phyloP scores from a whole-genome alignment of 2,888 invertebrate genomes.

The Cheilosia vernalis region DNA sequence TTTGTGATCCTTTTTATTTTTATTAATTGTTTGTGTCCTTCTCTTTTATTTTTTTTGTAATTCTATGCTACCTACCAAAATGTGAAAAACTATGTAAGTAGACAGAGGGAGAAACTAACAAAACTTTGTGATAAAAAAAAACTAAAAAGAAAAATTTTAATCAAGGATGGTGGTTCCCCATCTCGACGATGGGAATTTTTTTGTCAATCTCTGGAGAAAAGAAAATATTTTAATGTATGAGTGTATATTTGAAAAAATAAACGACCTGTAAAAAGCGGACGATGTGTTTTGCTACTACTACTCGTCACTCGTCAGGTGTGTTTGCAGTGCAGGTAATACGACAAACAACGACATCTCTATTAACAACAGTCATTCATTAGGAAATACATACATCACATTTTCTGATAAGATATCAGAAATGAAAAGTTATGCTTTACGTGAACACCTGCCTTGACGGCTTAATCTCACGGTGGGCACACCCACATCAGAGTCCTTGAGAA shows the following conservation, averaged over 20 bases:
- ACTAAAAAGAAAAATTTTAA: not conserved
- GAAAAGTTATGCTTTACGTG: no score
- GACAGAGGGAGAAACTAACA: constrained; percentile 39
- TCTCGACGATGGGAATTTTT: constrained; percentile 1
- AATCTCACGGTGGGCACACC: no score
- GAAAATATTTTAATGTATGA: constrained; percentile 34
- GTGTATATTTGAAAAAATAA: constrained; percentile 69
- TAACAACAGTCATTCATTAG: not conserved
- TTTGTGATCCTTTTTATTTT: constrained; percentile 57
- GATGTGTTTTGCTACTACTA: not conserved
- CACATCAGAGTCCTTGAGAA: no score
- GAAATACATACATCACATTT: no score
- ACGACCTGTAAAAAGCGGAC: constrained; percentile 40
- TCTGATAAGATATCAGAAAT: no score
- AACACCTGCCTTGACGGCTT: no score
- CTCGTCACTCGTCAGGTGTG: no score
- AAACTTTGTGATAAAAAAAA: constrained; percentile 65
- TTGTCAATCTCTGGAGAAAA: constrained; percentile 42
- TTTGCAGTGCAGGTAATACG: no score
- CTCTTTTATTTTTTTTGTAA: not conserved
- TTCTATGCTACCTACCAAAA: constrained; percentile 42
- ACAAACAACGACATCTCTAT: no score
- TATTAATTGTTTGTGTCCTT: constrained; percentile 27
- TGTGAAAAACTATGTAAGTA: constrained; percentile 7
- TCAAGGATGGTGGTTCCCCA: not conserved